Conservation (phyloP, 2,797 vertebrate genomes). For the Sebastes dallii region DNA sequence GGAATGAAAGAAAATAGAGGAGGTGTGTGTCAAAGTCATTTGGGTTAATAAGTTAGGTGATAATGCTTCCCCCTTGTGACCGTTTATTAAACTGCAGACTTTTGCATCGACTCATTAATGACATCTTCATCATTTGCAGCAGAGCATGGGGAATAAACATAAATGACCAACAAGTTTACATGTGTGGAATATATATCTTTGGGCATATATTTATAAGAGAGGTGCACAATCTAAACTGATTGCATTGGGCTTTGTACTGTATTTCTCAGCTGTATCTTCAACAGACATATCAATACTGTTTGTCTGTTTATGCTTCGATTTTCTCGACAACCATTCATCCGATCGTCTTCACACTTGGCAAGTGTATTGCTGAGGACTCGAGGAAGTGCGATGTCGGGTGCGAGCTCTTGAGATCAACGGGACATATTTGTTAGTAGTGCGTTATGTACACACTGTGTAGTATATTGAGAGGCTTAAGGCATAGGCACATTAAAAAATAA, state of each 20-base stretch:
- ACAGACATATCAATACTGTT: neutral
- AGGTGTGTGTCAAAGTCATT: slow-evolving; percentile 10
- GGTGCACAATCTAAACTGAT: neutral
- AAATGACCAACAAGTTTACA: neutral
- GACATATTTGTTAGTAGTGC: neutral
- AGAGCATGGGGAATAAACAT: neutral
- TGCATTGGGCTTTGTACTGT: neutral
- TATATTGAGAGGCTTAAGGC: neutral
- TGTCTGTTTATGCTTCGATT: neutral
- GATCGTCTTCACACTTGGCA: too few species aligned
- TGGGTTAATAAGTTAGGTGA: slow-evolving; percentile 41
- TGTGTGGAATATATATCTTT: neutral
- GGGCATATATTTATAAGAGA: neutral
- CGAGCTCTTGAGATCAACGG: neutral
- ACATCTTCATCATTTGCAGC: neutral
- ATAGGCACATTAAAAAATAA: too few species aligned
- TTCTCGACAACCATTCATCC: too few species aligned
- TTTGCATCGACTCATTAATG: neutral
- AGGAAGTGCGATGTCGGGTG: too few species aligned
- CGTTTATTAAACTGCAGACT: slow-evolving; percentile 55
- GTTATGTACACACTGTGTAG: neutral
- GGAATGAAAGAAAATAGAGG: neutral
- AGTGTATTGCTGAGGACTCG: too few species aligned
- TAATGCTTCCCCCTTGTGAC: slow-evolving; percentile 69
- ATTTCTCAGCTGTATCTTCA: neutral